Evolutionary conservation across 37 sponge, comb jelly and placozoan species (phyloP), one percentile per base, ranked within the genome.

Genomic region (Theonella swinhoei): DNA sequence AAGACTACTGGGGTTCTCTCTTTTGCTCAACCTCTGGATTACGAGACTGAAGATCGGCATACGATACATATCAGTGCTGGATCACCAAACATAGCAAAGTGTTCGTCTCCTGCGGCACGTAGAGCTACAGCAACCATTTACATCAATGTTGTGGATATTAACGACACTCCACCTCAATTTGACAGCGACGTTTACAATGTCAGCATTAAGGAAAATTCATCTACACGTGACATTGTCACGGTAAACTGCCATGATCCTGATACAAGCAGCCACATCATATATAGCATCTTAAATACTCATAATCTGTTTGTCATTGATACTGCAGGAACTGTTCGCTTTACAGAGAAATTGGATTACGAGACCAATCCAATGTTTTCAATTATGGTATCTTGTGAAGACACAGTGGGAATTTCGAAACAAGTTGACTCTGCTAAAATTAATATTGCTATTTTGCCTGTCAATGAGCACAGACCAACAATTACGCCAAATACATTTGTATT

Each of bases 211-310:
- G 76, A 75, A 58, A 75, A 54, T 17, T 1, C 26, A 75, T 2
- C 1, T 22, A 5, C 61, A 28, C 11, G 31, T 1, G 29, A 75
- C 28, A 32, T 75, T 58, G 30, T 75, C 28, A 4, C 7, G 30
- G 47, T 75, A 14, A 14, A 9, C 1, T 75, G 76, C 76, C 26
- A 25, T 8, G 76, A 75, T 58, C 76, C 61, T 20, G 76, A 75
- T 17, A 75, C 76, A 1, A 4, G 1, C 3, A 1, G 33, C 11
- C 5, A 28, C 1, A 17, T 3, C 31, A 59, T 58, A 9, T 14
- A 42, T 8, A 58, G 32, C 17, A 22, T 32, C 11, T 11, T 25
- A 75, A 33, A 75, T 7, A 32, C 26, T 2, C 62, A 30, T 17
- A 58, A 75, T 1, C 76, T 61, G 23, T 75, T 75, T 58, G 4